phyloP scores from a whole-genome alignment of 1,140 invertebrate genomes.

The Bombus confusus region DNA sequence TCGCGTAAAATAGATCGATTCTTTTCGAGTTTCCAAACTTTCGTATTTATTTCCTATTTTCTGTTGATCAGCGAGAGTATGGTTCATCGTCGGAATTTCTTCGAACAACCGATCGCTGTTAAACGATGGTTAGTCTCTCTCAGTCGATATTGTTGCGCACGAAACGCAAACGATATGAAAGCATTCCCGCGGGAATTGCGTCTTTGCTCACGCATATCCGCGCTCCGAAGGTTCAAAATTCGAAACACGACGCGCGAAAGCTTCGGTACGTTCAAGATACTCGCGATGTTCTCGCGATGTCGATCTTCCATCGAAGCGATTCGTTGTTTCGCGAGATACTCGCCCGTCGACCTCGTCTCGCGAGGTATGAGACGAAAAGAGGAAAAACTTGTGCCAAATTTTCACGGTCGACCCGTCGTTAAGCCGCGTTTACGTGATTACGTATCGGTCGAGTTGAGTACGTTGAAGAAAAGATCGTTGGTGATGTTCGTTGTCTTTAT shows the following conservation, averaged over 20 bases:
- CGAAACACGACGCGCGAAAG: slow-evolving; percentile 19
- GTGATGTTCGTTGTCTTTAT: neutral
- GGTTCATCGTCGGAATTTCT: slow-evolving; percentile 1
- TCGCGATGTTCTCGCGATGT: slow-evolving; percentile 11
- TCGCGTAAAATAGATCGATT: neutral
- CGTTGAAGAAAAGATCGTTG: neutral
- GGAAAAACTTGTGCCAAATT: slow-evolving; percentile 62
- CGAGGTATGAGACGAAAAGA: neutral
- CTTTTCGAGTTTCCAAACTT: neutral
- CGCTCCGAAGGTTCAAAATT: slow-evolving; percentile 14
- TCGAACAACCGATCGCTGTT: neutral
- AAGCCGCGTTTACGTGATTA: neutral
- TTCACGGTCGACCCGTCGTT: slow-evolving; percentile 8
- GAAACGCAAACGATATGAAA: slow-evolving; percentile 37
- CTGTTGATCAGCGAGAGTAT: too few species aligned
- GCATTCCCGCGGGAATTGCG: slow-evolving; percentile 37
- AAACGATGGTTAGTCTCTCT: neutral
- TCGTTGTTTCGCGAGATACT: slow-evolving; percentile 9
- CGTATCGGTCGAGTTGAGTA: neutral
- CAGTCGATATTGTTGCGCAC: slow-evolving; percentile 14
- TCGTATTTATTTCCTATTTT: neutral
- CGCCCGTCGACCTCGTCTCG: neutral
- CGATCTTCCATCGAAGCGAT: neutral
- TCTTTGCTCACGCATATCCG: neutral
- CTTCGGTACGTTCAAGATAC: neutral